These are phyloP conservation scores for Trinectes maculatus DNA, from an alignment of 2,113 vertebrate genomes.

Conservation along the genomic window DNA sequence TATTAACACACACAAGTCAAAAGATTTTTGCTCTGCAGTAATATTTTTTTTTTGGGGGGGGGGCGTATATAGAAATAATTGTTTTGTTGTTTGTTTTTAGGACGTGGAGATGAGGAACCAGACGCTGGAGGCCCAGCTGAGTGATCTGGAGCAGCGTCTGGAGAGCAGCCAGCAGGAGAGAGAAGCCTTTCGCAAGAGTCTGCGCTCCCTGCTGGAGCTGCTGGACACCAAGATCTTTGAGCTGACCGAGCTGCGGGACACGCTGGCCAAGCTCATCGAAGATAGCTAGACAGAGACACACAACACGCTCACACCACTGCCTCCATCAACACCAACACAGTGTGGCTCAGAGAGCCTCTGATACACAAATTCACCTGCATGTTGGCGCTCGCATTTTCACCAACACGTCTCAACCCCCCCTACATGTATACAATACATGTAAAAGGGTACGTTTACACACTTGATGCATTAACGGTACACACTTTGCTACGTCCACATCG, in stretches of 20 bases:
- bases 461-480: constrained; percentile 43
- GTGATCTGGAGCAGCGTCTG: constrained; percentile 91
- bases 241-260: constrained; percentile 94
- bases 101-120: constrained; percentile 91
- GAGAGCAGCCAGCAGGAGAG: constrained; percentile 92
- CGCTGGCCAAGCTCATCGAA: constrained; percentile 91
- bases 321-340: neutral
- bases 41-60: too few species aligned
- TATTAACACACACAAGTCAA: too few species aligned
- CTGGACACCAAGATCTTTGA: constrained; percentile 97
- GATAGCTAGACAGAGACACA: constrained; percentile 73
- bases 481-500: constrained; percentile 31
- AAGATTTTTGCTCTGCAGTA: too few species aligned
- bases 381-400: constrained; percentile 32
- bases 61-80: too few species aligned
- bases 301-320: constrained; percentile 35
- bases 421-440: constrained; percentile 10
- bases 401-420: constrained; percentile 22
- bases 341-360: neutral
- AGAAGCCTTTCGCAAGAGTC: constrained; percentile 90
- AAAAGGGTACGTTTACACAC: constrained; percentile 58
- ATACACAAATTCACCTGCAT: constrained; percentile 23
- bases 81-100: constrained; percentile 70
- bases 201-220: constrained; percentile 95
- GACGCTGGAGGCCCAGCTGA: constrained; percentile 89